Evolutionary conservation across 2,797 vertebrate species (phyloP).

Genomic region (Falco concolor): DNA sequence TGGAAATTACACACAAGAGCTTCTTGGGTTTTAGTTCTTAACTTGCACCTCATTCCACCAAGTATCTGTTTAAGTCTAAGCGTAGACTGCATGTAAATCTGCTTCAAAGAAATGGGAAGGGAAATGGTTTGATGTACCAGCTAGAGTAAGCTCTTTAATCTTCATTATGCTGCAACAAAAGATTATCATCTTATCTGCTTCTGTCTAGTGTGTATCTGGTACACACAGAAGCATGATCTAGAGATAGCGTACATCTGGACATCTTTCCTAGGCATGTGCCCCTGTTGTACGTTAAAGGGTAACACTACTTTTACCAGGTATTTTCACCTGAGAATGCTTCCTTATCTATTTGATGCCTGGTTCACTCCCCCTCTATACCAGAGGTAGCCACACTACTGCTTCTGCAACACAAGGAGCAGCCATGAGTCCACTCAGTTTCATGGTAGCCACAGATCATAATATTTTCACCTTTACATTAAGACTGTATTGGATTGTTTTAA

Average conservation of each 20-base stretch:
- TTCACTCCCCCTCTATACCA: background rate
- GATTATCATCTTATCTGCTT: background rate
- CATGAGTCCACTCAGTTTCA: background rate
- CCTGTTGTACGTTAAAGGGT: background rate
- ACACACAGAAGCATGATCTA: conserved; percentile 2
- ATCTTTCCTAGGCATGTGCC: background rate
- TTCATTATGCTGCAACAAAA: background rate
- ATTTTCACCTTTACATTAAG: background rate
- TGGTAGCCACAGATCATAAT: background rate
- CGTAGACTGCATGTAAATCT: background rate
- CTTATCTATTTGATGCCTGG: background rate
- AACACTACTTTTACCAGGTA: background rate
- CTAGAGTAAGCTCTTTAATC: conserved; percentile 37
- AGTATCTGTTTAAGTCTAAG: conserved; percentile 33
- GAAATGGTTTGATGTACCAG: conserved; percentile 25
- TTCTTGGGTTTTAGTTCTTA: conserved; percentile 29
- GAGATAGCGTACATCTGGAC: background rate
- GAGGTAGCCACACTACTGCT: background rate
- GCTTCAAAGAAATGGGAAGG: conserved; percentile 45
- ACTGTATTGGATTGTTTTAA: background rate
- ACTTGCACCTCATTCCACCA: conserved; percentile 1
- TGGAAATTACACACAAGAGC: conserved; percentile 15
- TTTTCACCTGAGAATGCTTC: background rate
- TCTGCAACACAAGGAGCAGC: background rate
- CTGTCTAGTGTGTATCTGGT: background rate